Evolutionary conservation across 2,797 vertebrate species (phyloP).

Genomic region (Rhincodon typus): DNA sequence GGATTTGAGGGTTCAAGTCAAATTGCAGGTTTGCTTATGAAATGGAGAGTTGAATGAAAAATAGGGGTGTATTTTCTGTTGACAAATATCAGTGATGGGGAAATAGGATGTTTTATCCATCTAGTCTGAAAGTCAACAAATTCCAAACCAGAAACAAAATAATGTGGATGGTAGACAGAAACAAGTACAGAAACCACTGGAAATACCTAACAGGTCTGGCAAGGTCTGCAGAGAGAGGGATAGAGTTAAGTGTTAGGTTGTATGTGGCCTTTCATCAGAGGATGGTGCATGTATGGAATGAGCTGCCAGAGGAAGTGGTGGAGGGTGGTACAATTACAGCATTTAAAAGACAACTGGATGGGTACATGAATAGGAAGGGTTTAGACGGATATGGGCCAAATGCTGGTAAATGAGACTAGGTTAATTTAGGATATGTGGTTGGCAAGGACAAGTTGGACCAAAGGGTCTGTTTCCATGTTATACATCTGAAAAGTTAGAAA

Average conservation of each 20-base stretch:
- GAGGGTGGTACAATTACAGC: too few relatives aligned
- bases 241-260: background rate
- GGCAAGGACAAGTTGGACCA: too few relatives aligned
- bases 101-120: background rate
- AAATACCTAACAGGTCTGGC: background rate
- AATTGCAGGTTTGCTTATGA: background rate
- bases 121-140: background rate
- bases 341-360: too few relatives aligned
- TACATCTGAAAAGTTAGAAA: too few relatives aligned
- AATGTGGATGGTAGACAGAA: background rate
- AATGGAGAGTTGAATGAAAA: background rate
- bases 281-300: too few relatives aligned
- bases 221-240: background rate
- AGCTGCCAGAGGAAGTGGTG: too few relatives aligned
- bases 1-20: background rate
- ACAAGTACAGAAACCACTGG: background rate
- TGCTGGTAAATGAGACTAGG: too few relatives aligned
- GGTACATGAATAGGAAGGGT: too few relatives aligned
- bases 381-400: too few relatives aligned
- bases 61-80: background rate
- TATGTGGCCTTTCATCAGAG: background rate
- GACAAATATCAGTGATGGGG: background rate
- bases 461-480: too few relatives aligned
- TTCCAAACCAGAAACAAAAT: background rate
- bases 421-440: too few relatives aligned